Percentiles rank a stretch among this genome's conserved stretches.
These are phyloP conservation scores for Cygnus olor DNA, from an alignment of 2,797 vertebrate genomes.

Conservation along the genomic window DNA sequence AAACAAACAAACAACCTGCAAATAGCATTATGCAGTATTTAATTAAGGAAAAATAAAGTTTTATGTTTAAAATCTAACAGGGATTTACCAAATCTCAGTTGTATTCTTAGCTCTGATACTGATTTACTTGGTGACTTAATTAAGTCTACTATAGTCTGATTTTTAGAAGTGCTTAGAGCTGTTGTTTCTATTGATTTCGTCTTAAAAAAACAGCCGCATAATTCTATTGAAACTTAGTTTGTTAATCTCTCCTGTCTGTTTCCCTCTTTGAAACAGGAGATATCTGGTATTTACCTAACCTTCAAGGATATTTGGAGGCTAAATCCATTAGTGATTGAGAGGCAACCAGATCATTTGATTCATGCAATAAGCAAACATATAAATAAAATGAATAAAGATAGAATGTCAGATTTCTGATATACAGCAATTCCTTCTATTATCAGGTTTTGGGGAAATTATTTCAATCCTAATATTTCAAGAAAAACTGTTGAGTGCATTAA, in stretches of 20 bases:
- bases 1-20: not conserved
- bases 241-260: not conserved
- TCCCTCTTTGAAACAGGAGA: not conserved
- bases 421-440: not conserved
- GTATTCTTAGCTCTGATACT: not conserved
- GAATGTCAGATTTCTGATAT: not conserved
- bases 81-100: not conserved
- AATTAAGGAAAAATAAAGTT: not conserved
- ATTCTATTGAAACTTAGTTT: not conserved
- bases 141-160: not conserved
- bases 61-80: not conserved
- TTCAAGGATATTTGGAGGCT: not conserved
- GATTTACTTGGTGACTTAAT: not conserved
- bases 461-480: not conserved
- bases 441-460: not conserved
- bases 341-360: not conserved
- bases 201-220: not conserved
- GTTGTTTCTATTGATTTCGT: not conserved
- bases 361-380: not conserved
- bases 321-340: not conserved
- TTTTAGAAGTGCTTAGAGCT: not conserved
- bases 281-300: constrained; percentile 4
- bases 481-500: not conserved
- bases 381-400: not conserved
- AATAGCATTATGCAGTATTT: not conserved